phyloP scores from a whole-genome alignment of 2,888 invertebrate genomes.

The Napeogenes inachia region DNA sequence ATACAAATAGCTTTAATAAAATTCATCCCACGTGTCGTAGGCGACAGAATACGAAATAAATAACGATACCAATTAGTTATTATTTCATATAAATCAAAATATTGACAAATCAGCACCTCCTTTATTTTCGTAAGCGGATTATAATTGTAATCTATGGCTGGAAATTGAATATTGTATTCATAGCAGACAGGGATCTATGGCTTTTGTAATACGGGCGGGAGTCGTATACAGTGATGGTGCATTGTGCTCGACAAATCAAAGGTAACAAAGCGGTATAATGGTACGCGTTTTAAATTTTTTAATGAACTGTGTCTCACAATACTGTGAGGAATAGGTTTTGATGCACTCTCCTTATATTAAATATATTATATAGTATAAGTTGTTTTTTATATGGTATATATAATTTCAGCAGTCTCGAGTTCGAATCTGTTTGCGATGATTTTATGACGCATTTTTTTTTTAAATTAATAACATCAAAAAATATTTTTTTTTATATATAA shows the following conservation, averaged over 20 bases:
- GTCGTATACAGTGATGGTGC: constrained; percentile 32
- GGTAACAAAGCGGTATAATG: constrained; percentile 64
- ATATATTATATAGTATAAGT: no score
- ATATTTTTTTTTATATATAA: no score
- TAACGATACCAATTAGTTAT: constrained; percentile 3
- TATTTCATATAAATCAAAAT: constrained; percentile 36
- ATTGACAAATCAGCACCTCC: constrained; percentile 51
- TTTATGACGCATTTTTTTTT: no score
- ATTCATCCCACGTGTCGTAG: constrained; percentile 1
- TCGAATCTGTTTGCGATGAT: no score
- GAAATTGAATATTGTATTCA: constrained; percentile 50
- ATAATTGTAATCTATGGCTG: constrained; percentile 47
- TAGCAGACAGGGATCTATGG: constrained; percentile 38
- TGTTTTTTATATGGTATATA: no score
- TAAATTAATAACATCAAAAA: no score
- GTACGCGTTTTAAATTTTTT: constrained; percentile 67
- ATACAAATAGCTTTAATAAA: neutral
- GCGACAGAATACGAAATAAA: neutral
- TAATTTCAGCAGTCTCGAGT: no score
- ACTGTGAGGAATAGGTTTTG: constrained; percentile 55
- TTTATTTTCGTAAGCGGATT: constrained; percentile 38
- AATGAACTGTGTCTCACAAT: constrained; percentile 69
- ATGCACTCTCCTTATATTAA: constrained; percentile 8
- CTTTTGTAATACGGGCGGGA: constrained; percentile 39
- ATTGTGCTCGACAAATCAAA: constrained; percentile 67